Evolutionary conservation across 2,113 vertebrate species (phyloP).

Genomic region (Hippocampus comes): DNA sequence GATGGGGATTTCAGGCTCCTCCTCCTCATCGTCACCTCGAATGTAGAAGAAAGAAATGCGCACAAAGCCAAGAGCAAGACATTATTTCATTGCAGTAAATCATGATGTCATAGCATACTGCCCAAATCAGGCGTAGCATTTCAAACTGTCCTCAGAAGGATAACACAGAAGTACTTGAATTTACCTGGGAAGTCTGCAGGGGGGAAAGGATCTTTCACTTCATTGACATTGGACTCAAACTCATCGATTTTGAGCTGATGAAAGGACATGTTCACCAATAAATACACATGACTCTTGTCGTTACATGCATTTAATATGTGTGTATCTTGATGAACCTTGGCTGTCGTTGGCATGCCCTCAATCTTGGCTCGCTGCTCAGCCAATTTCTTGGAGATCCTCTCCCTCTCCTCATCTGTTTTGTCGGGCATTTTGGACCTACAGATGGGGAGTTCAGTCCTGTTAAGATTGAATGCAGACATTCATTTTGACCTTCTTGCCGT

Average conservation of each 20-base stretch:
- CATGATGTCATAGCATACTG: neutral
- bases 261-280: slow-evolving; percentile 2
- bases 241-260: slow-evolving; percentile 92
- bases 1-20: slow-evolving; percentile 89
- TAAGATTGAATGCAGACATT: neutral
- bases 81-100: neutral
- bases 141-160: neutral
- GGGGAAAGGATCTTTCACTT: slow-evolving; percentile 97
- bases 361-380: slow-evolving; percentile 87
- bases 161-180: neutral
- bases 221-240: slow-evolving; percentile 97
- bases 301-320: neutral
- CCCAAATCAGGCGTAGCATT: neutral
- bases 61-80: too few species aligned
- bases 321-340: slow-evolving; percentile 75
- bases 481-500: neutral
- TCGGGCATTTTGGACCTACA: slow-evolving; percentile 80
- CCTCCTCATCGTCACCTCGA: slow-evolving; percentile 92
- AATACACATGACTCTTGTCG: neutral
- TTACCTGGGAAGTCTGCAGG: slow-evolving; percentile 96
- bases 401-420: slow-evolving; percentile 89
- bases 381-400: slow-evolving; percentile 82
- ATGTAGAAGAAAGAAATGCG: neutral
- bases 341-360: slow-evolving; percentile 92
- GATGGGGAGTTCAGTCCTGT: neutral